Base-by-base conservation (phyloP, 2,888 invertebrate species). In the Diarsia dahlii region DNA sequence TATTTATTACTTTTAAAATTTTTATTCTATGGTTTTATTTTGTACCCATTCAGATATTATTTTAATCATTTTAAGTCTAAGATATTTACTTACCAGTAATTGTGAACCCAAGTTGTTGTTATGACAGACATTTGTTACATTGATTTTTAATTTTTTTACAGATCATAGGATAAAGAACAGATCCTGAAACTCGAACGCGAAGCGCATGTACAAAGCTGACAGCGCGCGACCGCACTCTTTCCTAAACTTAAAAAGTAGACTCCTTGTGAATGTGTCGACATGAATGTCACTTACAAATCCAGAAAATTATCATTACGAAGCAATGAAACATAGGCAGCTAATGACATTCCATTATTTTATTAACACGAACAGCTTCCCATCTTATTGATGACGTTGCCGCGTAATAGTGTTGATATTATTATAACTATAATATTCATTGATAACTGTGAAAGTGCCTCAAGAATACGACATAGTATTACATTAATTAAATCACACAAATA, bases 131-230 rank as follows among this genome's bases (percentile, higher is more conserved):
- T 23, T 65, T n/a, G n/a, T 62, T 54, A 20, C 9, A 66, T 50
- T 71, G 2, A 48, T 69, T 0, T 4, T 64, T 50, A n/a, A n/a
- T 78, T 77, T 80, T 88, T 62, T 92, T 81, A 18, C 94, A 96
- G 96, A 91, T 91, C 96, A 96, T 89, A 94, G 95, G 87, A 91
- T 95, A 91, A 96, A 95, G 89, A 95, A 93, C 78, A 92, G 96
- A 90, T 96, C 96, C 92, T 96, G 96, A 96, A 94, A 94, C 86
- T 89, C 87, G 90, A 91, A 82, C 78, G 71, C 85, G 54, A 91
- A 89, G 91, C 92, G 92, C 88, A 92, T 92, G 86, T 89, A 88
- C 81, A 83, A 86, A 86, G 63, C 64, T 64, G 78, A 70, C 46
- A 81, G 84, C 72, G 81, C 79, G 78, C 76, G 80, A 50, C 71